Base-by-base conservation (phyloP, 2,888 invertebrate species). In the Lepas anatifera region DNA sequence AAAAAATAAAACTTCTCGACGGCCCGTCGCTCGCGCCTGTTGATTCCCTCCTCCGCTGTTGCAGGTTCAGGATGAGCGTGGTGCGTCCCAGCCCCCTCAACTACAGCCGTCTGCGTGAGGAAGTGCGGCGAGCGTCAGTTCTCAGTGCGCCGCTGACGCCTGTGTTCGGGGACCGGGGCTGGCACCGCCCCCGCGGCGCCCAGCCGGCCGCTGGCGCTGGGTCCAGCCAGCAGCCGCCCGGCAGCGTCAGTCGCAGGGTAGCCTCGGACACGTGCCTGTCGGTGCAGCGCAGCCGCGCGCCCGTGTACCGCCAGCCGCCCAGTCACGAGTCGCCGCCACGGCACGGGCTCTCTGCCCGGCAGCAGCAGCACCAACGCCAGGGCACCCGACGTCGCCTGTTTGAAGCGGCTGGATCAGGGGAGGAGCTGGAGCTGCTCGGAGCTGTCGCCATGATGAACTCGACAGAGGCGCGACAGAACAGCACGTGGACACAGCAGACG, bases 81-180 rank as follows among this genome's bases (percentile, higher is more conserved):
- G 66, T 66, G 25, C 66, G 66, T 11, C 66, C 66, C 13, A 66
- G 66, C 16, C 66, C 66, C 39, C 66, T 66, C 27, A 66, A 41
- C 41, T 27, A 27, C 41, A 41, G 39, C 27, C 66, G 39, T 0
- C 66, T 66, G 25, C 66, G 66, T 39, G 39, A 66, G 39, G 39
- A 16, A 16, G 37, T 27, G 10, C 37, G 58, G 4, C 48, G 25
- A 11, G 25, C 25, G 8, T n/a, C 48, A 13, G 48, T 22, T 11
- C 58, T 35, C 29, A 66, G 66, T 27, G 39, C 66, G 37, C 41
- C 66, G 0, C 39, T 66, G 37, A 39, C 3, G 66, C 66, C 66
- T 6, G 66, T 66, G 39, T 66, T 66, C 41, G 66, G 25, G 27
- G 66, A 58, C 48, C 1, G 7, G 25, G 25, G n/a, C n/a, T n/a